Percentiles rank a stretch among this genome's conserved stretches.
Conservation (phyloP, 2,797 vertebrate genomes). For the Sternarchorhynchus goeldii region DNA sequence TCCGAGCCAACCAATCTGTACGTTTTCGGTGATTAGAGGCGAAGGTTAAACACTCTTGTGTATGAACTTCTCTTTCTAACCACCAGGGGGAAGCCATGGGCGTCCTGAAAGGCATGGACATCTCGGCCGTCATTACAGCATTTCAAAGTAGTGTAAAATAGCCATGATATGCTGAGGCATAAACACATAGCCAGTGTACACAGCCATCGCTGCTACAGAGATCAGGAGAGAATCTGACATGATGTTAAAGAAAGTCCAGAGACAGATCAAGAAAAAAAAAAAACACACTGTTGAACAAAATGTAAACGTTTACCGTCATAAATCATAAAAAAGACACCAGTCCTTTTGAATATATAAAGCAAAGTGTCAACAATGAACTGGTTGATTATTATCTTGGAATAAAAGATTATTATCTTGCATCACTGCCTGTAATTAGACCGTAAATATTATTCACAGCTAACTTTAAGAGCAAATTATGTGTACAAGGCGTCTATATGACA, state of each 20-base stretch:
- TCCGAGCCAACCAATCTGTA: slow-evolving; percentile 24
- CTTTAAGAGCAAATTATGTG: background rate
- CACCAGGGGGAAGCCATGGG: slow-evolving; percentile 28
- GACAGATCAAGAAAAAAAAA: too few species aligned
- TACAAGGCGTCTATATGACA: background rate
- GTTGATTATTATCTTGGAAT: too few species aligned
- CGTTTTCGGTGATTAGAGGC: slow-evolving; percentile 30
- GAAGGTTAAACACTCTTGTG: slow-evolving; percentile 25
- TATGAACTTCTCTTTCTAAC: slow-evolving; percentile 24
- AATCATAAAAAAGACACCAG: too few species aligned
- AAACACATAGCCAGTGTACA: slow-evolving; percentile 96
- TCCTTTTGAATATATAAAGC: too few species aligned
- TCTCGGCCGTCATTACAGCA: slow-evolving; percentile 81
- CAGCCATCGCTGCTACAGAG: slow-evolving; percentile 89
- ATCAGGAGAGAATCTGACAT: slow-evolving; percentile 89
- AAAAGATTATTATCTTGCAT: too few species aligned
- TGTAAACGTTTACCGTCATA: too few species aligned
- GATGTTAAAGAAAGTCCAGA: background rate
- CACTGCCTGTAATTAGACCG: background rate
- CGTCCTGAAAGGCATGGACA: background rate
- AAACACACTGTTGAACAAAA: too few species aligned
- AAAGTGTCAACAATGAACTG: too few species aligned
- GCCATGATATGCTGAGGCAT: slow-evolving; percentile 99
- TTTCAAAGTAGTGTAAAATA: slow-evolving; percentile 95
- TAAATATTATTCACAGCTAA: background rate